phyloP scores from a whole-genome alignment of 2,113 vertebrate genomes.

The Melierax canorus region DNA sequence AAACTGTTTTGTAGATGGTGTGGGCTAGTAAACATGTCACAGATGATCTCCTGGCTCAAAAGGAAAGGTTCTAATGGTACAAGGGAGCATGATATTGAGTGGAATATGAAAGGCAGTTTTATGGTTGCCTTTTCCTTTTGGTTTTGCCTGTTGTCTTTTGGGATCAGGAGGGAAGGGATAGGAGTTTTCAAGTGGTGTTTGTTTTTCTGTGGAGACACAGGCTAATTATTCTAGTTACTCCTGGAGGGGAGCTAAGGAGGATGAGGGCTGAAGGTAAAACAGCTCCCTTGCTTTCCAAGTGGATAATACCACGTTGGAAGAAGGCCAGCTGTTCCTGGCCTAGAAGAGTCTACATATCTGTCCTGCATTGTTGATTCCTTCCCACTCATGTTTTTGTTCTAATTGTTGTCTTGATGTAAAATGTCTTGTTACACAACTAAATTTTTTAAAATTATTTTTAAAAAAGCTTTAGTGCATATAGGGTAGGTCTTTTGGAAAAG shows the following conservation, averaged over 20 bases:
- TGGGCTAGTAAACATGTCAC: background rate
- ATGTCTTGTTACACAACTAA: background rate
- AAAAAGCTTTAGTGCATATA: background rate
- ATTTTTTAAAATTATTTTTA: background rate
- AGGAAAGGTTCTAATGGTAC: background rate
- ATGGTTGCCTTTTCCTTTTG: background rate
- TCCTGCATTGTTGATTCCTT: background rate
- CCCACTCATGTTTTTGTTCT: background rate
- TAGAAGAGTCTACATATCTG: accelerated
- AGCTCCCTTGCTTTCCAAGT: background rate
- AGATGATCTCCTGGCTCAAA: background rate
- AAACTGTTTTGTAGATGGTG: background rate
- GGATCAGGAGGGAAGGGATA: background rate
- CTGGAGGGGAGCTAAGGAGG: background rate
- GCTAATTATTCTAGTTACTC: background rate
- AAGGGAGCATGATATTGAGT: background rate
- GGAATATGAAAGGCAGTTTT: background rate
- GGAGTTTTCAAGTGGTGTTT: background rate
- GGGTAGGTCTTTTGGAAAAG: background rate
- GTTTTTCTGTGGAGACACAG: background rate
- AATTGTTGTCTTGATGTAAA: background rate
- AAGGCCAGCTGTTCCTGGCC: background rate
- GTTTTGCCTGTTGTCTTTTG: background rate
- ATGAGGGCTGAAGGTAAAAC: background rate
- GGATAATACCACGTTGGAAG: background rate